phyloP scores from a whole-genome alignment of 2,797 vertebrate genomes.

The Ciconia nigra region DNA sequence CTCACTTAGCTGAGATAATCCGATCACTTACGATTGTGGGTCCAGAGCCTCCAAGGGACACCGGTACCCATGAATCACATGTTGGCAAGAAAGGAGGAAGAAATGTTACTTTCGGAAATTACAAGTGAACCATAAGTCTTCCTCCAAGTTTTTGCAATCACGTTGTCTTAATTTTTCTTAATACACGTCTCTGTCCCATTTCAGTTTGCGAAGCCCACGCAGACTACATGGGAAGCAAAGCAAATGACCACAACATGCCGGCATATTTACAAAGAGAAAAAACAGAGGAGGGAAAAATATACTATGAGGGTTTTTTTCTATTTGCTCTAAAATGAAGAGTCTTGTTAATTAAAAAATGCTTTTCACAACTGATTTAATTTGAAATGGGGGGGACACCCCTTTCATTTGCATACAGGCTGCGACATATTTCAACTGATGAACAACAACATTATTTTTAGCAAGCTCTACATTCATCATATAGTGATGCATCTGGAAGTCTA shows the following conservation, averaged over 20 bases:
- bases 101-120: neutral
- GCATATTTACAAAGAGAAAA: neutral
- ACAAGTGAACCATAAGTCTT: neutral
- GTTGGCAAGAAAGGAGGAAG: neutral
- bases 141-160: neutral
- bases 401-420: neutral
- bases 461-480: neutral
- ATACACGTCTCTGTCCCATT: neutral
- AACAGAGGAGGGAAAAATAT: neutral
- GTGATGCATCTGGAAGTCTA: constrained; percentile 17
- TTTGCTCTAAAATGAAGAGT: neutral
- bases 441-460: neutral
- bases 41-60: neutral
- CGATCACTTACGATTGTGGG: fast-evolving
- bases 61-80: fast-evolving
- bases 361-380: neutral
- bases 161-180: neutral
- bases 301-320: neutral
- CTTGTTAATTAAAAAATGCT: neutral
- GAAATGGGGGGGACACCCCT: neutral
- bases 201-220: neutral
- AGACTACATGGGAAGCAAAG: neutral
- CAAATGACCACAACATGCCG: neutral
- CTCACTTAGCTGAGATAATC: neutral
- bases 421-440: neutral